Conservation (phyloP, 2,797 vertebrate genomes). For the Pangasius djambal region DNA sequence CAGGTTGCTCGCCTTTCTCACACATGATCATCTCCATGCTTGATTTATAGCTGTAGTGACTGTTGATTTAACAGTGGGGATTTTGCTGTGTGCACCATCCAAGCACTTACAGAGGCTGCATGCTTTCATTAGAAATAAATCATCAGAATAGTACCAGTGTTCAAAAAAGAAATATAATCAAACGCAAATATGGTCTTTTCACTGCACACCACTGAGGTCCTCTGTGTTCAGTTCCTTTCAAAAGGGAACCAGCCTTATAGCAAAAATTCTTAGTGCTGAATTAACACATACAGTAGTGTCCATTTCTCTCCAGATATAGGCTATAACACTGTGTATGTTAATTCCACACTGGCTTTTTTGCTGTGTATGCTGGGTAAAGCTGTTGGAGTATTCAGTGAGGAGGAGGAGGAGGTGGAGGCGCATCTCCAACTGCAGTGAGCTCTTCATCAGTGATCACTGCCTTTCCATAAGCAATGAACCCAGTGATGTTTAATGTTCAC, state of each 20-base stretch:
- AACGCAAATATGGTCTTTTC: background rate
- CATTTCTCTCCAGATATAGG: background rate
- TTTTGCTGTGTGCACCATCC: background rate
- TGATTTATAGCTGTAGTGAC: background rate
- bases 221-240: background rate
- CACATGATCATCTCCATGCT: background rate
- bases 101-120: background rate
- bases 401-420: slow-evolving; percentile 55
- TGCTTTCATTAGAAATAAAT: background rate
- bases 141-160: background rate
- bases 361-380: slow-evolving; percentile 56
- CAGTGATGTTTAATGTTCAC: slow-evolving; percentile 69
- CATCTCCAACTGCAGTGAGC: slow-evolving; percentile 72
- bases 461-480: slow-evolving; percentile 63
- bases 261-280: no score
- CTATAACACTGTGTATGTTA: background rate
- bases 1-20: background rate
- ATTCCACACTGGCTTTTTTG: background rate
- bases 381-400: slow-evolving; percentile 67
- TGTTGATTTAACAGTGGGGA: background rate
- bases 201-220: background rate
- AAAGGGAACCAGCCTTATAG: background rate
- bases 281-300: background rate
- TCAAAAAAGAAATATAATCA: background rate
- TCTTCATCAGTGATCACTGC: slow-evolving; percentile 62